Base-by-base conservation (phyloP, 2,797 vertebrate species). In the Erpetoichthys calabaricus region DNA sequence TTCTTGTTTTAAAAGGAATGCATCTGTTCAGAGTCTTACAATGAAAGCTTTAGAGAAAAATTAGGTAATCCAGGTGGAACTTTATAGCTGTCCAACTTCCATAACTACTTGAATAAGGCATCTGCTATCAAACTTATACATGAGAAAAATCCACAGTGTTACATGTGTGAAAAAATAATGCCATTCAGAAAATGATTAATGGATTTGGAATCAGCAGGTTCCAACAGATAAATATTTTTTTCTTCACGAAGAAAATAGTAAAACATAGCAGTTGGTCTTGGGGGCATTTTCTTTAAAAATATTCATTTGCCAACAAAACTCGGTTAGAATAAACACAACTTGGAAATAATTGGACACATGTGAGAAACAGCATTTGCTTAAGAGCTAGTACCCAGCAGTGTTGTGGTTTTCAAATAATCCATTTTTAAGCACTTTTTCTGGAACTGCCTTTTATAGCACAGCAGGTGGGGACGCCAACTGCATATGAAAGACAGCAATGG, bases 221-320 rank as follows among this genome's bases (percentile, higher is more conserved):
- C 25, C 25, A 25, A 25, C 25, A 25, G 25, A 25, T 25, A 25
- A 25, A 25, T 25, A 25, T 25, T 25, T 25, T 25, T 25, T 25
- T 25, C 65, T 60, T 57, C 50, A 65, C 59, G 61, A 9, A 9
- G 6, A 6, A 2, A 49, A 47, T 6, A 47, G 57, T 53, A 57
- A 59, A 59, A 59, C 55, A 66, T 63, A 25, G 25, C 25, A 78
- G 76, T 75, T 72, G 71, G 62, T 63, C 68, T 59, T 59, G 54
- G 10, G 67, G 72, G 62, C 49, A 73, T 71, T 60, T 51, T 57
- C 62, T 49, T 73, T 73, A 75, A 74, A 72, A 63, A 72, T 63
- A 70, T 51, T 53, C 56, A 75, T 70, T 75, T 49, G 58, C 68
- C 67, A 69, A 61, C 63, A 61, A 51, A 52, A 58, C 53, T 44